Percentiles rank a stretch among this genome's conserved stretches.
Evolutionary conservation across 2,113 vertebrate genomes (phyloP).

Genomic region (Saccopteryx bilineata): DNA sequence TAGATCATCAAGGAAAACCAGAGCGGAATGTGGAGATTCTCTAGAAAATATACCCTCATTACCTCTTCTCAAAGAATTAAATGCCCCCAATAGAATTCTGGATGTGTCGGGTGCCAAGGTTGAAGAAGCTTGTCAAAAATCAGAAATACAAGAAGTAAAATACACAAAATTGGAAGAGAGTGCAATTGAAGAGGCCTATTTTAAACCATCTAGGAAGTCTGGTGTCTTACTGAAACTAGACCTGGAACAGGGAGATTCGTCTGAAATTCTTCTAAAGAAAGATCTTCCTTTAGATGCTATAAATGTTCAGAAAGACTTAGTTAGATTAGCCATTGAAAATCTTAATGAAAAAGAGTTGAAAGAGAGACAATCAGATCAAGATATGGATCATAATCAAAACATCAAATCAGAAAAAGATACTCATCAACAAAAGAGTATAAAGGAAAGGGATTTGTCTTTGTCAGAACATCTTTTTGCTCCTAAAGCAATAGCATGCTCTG

Average conservation of each 20-base stretch:
- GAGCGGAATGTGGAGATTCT: conserved; percentile 85
- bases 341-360: conserved; percentile 71
- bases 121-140: conserved; percentile 84
- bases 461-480: conserved; percentile 77
- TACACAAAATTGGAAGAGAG: conserved; percentile 83
- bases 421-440: conserved; percentile 74
- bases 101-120: conserved; percentile 61
- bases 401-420: conserved; percentile 60
- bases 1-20: conserved; percentile 79
- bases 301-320: conserved; percentile 72
- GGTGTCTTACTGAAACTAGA: conserved; percentile 85
- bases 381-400: conserved; percentile 34
- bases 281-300: conserved; percentile 69
- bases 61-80: conserved; percentile 77
- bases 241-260: conserved; percentile 77
- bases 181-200: conserved; percentile 66
- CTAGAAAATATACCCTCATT: conserved; percentile 80
- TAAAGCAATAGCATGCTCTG: conserved; percentile 81
- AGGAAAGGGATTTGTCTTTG: conserved; percentile 72
- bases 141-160: conserved; percentile 89
- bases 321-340: conserved; percentile 63
- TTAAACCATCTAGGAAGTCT: conserved; percentile 80
- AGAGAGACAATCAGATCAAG: conserved; percentile 63
- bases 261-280: conserved; percentile 78
- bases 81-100: conserved; percentile 59